A percentile compares a stretch with the other conserved stretches of the same genome.
Evolutionary conservation across 1,140 invertebrate genomes (phyloP).

Genomic region (Drosophila ogumai): DNA sequence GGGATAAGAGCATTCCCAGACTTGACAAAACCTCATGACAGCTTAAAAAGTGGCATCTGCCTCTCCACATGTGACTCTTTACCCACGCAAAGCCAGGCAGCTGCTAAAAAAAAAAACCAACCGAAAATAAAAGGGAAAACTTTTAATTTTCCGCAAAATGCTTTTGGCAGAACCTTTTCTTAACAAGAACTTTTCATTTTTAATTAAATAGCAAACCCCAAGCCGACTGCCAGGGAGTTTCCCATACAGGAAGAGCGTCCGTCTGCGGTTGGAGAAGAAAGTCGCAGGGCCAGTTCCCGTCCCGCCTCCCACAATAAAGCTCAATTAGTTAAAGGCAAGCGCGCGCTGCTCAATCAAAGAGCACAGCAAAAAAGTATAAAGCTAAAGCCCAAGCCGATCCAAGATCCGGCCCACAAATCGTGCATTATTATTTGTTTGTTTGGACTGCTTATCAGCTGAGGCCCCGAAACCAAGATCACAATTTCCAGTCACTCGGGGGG

Average conservation of each 20-base stretch:
- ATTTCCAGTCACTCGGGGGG: slow-evolving; percentile 18
- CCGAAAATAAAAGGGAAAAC: slow-evolving; percentile 64
- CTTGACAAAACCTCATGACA: slow-evolving; percentile 25
- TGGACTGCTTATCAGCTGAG: slow-evolving; percentile 75
- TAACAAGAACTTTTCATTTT: slow-evolving; percentile 78
- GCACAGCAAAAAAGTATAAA: slow-evolving; percentile 13
- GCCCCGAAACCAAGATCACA: slow-evolving; percentile 54
- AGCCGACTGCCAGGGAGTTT: neutral
- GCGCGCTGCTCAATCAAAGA: slow-evolving; percentile 70
- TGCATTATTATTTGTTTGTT: slow-evolving; percentile 83
- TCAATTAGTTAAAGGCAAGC: slow-evolving; percentile 76
- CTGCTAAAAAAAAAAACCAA: slow-evolving; percentile 26
- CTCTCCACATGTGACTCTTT: slow-evolving; percentile 66
- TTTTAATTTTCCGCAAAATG: slow-evolving; percentile 80
- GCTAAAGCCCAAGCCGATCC: slow-evolving; percentile 12
- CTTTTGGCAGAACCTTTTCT: slow-evolving; percentile 64
- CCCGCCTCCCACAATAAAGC: slow-evolving; percentile 66
- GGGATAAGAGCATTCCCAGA: slow-evolving; percentile 16
- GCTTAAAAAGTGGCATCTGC: slow-evolving; percentile 41
- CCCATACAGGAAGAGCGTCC: slow-evolving; percentile 23
- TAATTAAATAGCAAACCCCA: slow-evolving; percentile 71
- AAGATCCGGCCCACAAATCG: slow-evolving; percentile 65
- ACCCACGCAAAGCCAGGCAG: slow-evolving; percentile 26
- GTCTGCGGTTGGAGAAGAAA: slow-evolving; percentile 39
- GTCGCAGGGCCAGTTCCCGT: slow-evolving; percentile 6